Evolutionary conservation across 2,113 vertebrate genomes (phyloP).

Genomic region (Alligator mississippiensis): DNA sequence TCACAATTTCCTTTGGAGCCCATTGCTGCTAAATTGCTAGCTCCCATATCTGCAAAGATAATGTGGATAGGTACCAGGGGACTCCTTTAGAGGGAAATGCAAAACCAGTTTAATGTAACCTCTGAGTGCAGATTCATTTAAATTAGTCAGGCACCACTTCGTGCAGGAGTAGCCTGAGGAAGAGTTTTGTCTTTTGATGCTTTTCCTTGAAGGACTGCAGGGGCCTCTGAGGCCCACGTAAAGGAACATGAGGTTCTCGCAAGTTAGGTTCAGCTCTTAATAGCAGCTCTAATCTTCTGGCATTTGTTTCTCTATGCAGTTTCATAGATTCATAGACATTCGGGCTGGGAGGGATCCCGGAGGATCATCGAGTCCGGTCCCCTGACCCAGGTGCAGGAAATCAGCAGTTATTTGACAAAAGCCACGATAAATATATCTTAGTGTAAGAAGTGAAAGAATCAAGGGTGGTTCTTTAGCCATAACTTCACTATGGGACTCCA

Average conservation of each 20-base stretch:
- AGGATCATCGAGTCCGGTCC: no score
- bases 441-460: not conserved
- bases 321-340: no score
- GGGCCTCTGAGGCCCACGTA: fast-evolving
- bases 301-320: not conserved
- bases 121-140: not conserved
- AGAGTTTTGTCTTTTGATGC: not conserved
- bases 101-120: not conserved
- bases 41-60: not conserved
- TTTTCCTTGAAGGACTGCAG: not conserved
- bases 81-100: not conserved
- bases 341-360: no score
- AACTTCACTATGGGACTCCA: not conserved
- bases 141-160: not conserved
- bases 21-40: not conserved
- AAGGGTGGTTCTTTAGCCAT: not conserved
- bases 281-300: not conserved
- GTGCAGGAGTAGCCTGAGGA: not conserved
- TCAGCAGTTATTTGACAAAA: not conserved
- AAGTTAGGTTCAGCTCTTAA: not conserved
- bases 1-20: not conserved
- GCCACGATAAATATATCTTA: not conserved
- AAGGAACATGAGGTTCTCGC: not conserved
- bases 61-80: not conserved
- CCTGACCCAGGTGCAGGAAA: no score